Evolutionary conservation across 2,797 vertebrate genomes (phyloP).

Genomic region (Threskiornis aethiopicus): DNA sequence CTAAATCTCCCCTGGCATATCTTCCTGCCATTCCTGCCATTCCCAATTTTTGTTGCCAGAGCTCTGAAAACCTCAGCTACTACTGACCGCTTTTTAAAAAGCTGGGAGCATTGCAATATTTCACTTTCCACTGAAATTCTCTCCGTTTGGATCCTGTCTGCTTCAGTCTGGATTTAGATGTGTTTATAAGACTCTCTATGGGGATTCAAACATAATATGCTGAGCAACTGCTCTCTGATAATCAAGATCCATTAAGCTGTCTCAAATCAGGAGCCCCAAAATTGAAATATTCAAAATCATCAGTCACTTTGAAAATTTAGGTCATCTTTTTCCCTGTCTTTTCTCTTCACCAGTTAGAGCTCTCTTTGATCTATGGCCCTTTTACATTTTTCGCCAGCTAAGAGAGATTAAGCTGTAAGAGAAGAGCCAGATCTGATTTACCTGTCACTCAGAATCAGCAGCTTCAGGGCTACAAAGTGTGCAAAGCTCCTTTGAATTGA

Average conservation of each 20-base stretch:
- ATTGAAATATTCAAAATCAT: not conserved
- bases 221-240: not conserved
- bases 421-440: constrained; percentile 7
- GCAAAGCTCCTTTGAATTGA: not conserved
- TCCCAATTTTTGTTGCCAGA: not conserved
- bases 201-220: not conserved
- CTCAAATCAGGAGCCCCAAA: not conserved
- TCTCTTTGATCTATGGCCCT: not conserved
- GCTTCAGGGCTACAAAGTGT: not conserved
- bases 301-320: not conserved
- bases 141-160: not conserved
- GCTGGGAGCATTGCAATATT: not conserved
- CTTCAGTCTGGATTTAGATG: not conserved
- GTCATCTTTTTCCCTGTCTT: not conserved
- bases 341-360: not conserved
- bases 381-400: not conserved
- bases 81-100: not conserved
- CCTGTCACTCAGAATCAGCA: constrained; percentile 15
- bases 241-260: not conserved
- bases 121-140: not conserved
- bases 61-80: not conserved
- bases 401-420: constrained; percentile 3
- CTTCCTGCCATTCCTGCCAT: too few species aligned
- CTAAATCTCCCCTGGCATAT: too few species aligned
- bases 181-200: not conserved